Percentiles rank a stretch among this genome's conserved stretches.
phyloP scores from a whole-genome alignment of 2,113 vertebrate species.

The Megatriorchis doriae region DNA sequence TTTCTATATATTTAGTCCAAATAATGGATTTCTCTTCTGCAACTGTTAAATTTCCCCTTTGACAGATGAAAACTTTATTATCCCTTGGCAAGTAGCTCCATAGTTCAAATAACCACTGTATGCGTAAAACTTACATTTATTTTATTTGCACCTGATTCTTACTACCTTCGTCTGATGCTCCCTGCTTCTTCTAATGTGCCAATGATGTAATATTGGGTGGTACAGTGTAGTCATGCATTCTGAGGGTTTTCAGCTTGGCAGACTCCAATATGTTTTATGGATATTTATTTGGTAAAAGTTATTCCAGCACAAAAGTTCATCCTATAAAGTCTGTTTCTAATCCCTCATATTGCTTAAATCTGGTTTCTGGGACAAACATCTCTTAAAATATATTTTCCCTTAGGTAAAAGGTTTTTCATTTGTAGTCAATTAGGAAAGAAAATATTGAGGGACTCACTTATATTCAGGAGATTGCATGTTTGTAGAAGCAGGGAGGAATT shows the following conservation, averaged over 20 bases:
- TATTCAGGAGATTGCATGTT: not conserved
- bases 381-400: not conserved
- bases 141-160: not conserved
- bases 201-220: not conserved
- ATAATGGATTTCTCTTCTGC: not conserved
- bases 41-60: not conserved
- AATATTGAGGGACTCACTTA: not conserved
- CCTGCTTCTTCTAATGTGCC: not conserved
- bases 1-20: not conserved
- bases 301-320: not conserved
- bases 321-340: not conserved
- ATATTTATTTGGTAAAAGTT: not conserved
- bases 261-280: not conserved
- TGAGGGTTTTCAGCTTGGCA: not conserved
- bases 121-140: not conserved
- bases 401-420: not conserved
- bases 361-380: not conserved
- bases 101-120: not conserved
- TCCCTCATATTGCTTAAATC: not conserved
- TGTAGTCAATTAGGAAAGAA: not conserved
- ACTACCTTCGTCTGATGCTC: not conserved
- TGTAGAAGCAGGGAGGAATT: not conserved
- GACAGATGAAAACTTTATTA: not conserved
- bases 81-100: not conserved
- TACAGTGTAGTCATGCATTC: not conserved